Conservation (phyloP, 2,797 vertebrate species). For the Arrhamphus sclerolepis region DNA sequence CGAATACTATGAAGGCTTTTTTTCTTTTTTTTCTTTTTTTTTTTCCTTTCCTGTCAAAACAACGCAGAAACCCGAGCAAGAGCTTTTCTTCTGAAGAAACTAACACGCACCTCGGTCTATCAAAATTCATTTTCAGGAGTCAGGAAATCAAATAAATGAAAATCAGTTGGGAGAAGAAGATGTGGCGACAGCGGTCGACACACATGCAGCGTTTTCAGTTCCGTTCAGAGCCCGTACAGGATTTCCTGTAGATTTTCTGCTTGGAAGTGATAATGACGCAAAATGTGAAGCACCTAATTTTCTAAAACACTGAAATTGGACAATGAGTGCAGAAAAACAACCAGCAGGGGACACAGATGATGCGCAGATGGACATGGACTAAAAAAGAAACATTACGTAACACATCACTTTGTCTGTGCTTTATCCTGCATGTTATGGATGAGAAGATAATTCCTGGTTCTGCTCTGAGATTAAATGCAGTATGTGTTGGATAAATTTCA, state of each 20-base stretch:
- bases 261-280: slow-evolving; percentile 13
- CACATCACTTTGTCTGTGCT: slow-evolving; percentile 43
- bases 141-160: slow-evolving; percentile 21
- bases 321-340: slow-evolving; percentile 36
- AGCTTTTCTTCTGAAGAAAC: slow-evolving; percentile 25
- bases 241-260: slow-evolving; percentile 41
- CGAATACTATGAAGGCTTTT: slow-evolving; percentile 18
- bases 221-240: slow-evolving; percentile 30
- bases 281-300: slow-evolving; percentile 15
- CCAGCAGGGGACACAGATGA: slow-evolving; percentile 26
- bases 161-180: slow-evolving; percentile 40
- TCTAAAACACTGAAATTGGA: slow-evolving; percentile 19
- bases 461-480: slow-evolving; percentile 43
- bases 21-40: slow-evolving; percentile 21
- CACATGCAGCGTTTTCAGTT: slow-evolving; percentile 42
- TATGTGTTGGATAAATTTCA: slow-evolving; percentile 10
- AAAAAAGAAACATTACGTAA: slow-evolving; percentile 67
- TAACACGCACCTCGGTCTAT: slow-evolving; percentile 13
- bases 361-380: slow-evolving; percentile 59
- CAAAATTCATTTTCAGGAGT: slow-evolving; percentile 38
- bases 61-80: slow-evolving; percentile 28
- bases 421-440: slow-evolving; percentile 56
- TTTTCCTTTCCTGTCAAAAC: slow-evolving; percentile 36
- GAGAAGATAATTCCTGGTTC: slow-evolving; percentile 47
- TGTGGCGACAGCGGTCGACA: slow-evolving; percentile 20